Percentiles rank a stretch among this genome's conserved stretches.
Evolutionary conservation across 53 echinoderm and acorn worm genomes (phyloP).

Genomic region (Luidia sarsii): DNA sequence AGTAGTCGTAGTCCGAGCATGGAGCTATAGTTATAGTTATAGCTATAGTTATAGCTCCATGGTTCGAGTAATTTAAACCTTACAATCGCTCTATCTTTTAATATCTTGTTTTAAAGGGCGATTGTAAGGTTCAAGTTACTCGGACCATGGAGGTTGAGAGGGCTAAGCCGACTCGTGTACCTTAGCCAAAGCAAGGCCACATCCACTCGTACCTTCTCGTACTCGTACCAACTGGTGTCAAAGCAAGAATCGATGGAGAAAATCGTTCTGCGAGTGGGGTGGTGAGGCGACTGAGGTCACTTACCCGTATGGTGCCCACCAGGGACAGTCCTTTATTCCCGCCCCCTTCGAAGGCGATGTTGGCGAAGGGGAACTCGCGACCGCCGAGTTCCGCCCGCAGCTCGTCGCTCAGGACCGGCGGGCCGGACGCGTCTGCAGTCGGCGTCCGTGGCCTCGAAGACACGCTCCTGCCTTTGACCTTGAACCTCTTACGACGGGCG

Average conservation of each 20-base stretch:
- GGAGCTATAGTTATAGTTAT: too few species aligned
- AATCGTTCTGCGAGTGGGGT: neutral
- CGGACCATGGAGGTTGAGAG: neutral
- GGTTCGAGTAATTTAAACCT: too few species aligned
- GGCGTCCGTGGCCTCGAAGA: too few species aligned
- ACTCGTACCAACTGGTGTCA: too few species aligned
- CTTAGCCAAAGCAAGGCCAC: neutral
- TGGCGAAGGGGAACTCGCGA: too few species aligned
- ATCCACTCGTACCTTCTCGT: too few species aligned
- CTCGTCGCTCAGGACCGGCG: neutral
- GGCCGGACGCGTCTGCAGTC: neutral
- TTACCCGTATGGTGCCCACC: neutral
- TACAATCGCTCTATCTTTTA: too few species aligned
- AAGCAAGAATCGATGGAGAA: neutral
- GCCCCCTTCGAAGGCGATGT: neutral
- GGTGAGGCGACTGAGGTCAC: neutral
- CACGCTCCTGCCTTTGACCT: too few species aligned
- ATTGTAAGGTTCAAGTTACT: neutral
- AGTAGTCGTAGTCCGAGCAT: too few species aligned
- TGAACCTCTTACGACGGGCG: too few species aligned
- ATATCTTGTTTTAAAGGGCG: neutral
- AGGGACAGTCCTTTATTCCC: neutral
- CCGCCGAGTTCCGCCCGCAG: too few species aligned
- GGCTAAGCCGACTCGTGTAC: neutral
- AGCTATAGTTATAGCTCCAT: too few species aligned